phyloP scores from a whole-genome alignment of 2,113 vertebrate genomes.

The Petroica traversi region DNA sequence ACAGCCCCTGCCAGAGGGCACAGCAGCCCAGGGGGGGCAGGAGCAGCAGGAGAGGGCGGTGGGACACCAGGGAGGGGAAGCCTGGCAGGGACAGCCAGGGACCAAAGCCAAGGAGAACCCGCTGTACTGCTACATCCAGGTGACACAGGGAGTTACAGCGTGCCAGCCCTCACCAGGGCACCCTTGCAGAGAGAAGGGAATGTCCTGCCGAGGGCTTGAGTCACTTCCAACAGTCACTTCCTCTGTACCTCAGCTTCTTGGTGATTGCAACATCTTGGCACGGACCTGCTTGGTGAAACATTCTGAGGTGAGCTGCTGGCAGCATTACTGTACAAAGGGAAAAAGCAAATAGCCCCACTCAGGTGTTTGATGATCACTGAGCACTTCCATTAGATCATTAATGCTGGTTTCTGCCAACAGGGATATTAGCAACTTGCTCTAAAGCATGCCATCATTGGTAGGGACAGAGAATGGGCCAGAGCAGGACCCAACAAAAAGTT shows the following conservation, averaged over 20 bases:
- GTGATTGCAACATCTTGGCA: not conserved
- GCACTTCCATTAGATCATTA: not conserved
- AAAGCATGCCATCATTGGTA: not conserved
- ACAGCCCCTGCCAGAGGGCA: not conserved
- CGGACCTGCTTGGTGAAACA: not conserved
- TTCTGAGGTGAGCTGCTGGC: not conserved
- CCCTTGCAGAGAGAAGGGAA: not conserved
- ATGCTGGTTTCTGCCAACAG: not conserved
- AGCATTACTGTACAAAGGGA: not conserved
- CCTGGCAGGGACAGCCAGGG: too few species aligned
- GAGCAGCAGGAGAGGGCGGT: accelerated
- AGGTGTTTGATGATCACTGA: accelerated
- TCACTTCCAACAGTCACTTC: not conserved
- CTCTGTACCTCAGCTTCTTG: not conserved
- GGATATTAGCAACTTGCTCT: not conserved
- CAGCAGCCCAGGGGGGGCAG: not conserved
- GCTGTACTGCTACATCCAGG: accelerated
- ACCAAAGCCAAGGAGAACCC: accelerated
- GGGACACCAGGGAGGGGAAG: too few species aligned
- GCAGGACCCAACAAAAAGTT: not conserved
- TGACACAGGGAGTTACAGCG: accelerated
- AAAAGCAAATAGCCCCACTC: not conserved
- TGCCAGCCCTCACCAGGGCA: not conserved
- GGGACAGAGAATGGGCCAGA: not conserved
- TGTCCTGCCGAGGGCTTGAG: accelerated